phyloP scores from a whole-genome alignment of 2,888 invertebrate genomes.

The Acleris sparsana region DNA sequence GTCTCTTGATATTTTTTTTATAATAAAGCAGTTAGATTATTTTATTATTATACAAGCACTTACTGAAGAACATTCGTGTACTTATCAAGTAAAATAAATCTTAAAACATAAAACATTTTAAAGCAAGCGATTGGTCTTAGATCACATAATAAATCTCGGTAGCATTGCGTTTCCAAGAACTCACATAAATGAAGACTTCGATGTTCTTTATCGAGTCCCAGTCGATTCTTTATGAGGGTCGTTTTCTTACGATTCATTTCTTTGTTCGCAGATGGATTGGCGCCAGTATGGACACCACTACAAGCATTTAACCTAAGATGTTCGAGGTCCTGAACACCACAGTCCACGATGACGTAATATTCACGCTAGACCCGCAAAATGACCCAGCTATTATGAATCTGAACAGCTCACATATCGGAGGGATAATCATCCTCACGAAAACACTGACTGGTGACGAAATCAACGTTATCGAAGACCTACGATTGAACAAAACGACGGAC shows the following conservation, averaged over 20 bases:
- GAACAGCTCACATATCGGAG: conserved; percentile 63
- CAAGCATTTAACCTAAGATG: conserved; percentile 51
- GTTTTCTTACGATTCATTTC: conserved; percentile 36
- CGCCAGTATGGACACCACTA: conserved; percentile 38
- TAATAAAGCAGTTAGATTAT: no score
- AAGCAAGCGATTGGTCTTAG: no score
- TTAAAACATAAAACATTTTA: no score
- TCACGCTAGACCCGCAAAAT: conserved; percentile 53
- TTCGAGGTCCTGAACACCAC: conserved; percentile 50
- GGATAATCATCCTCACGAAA: conserved; percentile 71
- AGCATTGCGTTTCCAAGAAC: neutral
- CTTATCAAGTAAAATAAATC: no score
- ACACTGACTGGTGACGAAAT: conserved; percentile 73
- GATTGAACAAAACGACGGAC: conserved; percentile 74
- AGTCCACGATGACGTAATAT: conserved; percentile 50
- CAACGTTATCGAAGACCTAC: conserved; percentile 72
- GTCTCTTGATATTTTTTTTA: no score
- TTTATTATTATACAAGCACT: no score
- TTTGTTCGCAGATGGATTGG: conserved; percentile 72
- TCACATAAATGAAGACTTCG: conserved; percentile 18
- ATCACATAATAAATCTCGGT: neutral
- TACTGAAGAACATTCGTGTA: no score
- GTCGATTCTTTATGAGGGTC: conserved; percentile 26
- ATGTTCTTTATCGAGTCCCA: conserved; percentile 23
- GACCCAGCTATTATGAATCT: conserved; percentile 64